Evolutionary conservation across 2,888 invertebrate species (phyloP), one percentile per base, ranked within the genome.

Genomic region (Troides oblongomaculatus): DNA sequence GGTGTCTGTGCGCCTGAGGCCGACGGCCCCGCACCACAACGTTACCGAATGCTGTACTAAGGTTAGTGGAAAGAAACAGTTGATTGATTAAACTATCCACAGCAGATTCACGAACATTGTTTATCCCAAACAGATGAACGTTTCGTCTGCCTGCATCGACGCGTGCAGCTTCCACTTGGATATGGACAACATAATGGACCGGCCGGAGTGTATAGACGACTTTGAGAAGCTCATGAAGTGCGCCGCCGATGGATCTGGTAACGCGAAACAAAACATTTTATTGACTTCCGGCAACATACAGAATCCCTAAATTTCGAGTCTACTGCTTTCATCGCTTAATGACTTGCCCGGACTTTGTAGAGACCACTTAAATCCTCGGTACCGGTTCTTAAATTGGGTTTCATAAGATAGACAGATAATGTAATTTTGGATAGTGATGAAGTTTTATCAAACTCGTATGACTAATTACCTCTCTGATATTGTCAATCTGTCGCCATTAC

Each of bases 161-260:
- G 97, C 97, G 23, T 98, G 97, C 89, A 95, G 95, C 70, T 96
- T 96, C 89, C 96, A 96, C 80, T 88, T 97, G 66, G 97, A 97
- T 81, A 96, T 97, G 84, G 97, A 97, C 82, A 95, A 95, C 64
- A 96, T 97, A 62, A 95, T 96, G 84, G 96, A 96, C 87, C 94
- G 95, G 61, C 96, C 96, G 0, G 95, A 96, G 81, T 97, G 97
- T 83, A 94, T 97, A 81, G 94, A 94, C 72, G 97, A 97, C 87
- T 96, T 97, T 81, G 96, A 97, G 83, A 97, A 97, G 80, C 90
- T 97, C 65, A 97, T 97, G 96, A 95, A 95, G 80, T 97, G 97
- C 80, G 97, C 97, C 0, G 96, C 97, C 1, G 96, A 96, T 77
- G 95, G 95, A 8, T 95, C 94, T 70, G 95, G 95, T 94, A 82